A percentile compares a stretch with the other conserved stretches of the same genome.
Evolutionary conservation across 2,797 vertebrate genomes (phyloP).

Genomic region (Enteromius treurensis): DNA sequence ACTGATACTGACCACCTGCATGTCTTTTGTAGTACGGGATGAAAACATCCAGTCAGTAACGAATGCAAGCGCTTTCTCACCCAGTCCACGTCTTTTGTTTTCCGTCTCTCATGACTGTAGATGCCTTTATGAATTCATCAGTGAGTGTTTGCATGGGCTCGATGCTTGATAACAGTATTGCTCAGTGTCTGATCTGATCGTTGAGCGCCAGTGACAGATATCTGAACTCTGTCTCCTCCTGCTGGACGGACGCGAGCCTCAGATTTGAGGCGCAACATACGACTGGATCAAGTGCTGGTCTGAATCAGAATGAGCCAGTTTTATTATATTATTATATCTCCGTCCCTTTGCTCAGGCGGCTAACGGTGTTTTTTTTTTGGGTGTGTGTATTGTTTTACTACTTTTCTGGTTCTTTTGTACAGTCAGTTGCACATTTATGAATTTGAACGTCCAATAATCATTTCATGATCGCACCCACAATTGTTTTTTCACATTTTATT

Average conservation of each 20-base stretch:
- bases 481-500: not conserved
- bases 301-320: conserved; percentile 65
- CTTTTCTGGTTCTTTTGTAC: not conserved
- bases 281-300: conserved; percentile 48
- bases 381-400: conserved; percentile 44
- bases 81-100: conserved; percentile 59
- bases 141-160: conserved; percentile 69
- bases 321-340: conserved; percentile 26
- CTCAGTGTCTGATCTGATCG: conserved; percentile 56
- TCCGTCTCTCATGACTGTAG: conserved; percentile 69
- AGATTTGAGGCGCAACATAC: conserved; percentile 71
- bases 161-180: conserved; percentile 65
- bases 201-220: conserved; percentile 69
- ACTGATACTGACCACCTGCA: conserved; percentile 71
- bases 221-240: conserved; percentile 42
- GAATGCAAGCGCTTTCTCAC: conserved; percentile 56
- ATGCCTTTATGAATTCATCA: conserved; percentile 73
- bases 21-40: conserved; percentile 66
- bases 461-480: not conserved
- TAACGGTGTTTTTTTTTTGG: conserved; percentile 22
- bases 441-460: not conserved
- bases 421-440: not conserved
- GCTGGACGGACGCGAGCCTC: conserved; percentile 21
- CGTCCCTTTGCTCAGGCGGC: conserved; percentile 79
- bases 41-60: conserved; percentile 56